phyloP scores from a whole-genome alignment of 2,797 vertebrate species.

The Danio jaintianensis region DNA sequence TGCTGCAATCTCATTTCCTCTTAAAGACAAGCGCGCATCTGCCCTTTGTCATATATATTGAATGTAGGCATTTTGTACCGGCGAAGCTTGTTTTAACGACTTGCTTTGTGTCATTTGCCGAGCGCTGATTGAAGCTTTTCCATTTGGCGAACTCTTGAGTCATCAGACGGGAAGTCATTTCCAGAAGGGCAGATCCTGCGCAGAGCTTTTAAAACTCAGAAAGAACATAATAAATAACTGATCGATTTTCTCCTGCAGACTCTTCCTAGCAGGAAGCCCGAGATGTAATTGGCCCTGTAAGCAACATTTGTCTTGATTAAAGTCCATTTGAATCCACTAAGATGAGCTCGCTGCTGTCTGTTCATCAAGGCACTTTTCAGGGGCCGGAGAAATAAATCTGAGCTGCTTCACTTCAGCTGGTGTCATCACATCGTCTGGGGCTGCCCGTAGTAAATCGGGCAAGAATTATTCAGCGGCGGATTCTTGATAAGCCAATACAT shows the following conservation, averaged over 20 bases:
- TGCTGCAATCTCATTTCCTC: conserved; percentile 24
- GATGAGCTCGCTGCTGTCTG: conserved; percentile 65
- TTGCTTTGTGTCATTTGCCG: conserved; percentile 34
- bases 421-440: conserved; percentile 52
- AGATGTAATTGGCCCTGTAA: conserved; percentile 64
- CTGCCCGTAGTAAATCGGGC: conserved; percentile 11
- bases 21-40: conserved; percentile 2
- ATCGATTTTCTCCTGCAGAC: conserved; percentile 67
- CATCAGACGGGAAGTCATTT: conserved; percentile 67
- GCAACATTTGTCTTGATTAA: conserved; percentile 76
- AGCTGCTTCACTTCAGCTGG: conserved; percentile 43
- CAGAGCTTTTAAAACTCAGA: conserved; percentile 49
- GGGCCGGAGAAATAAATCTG: conserved; percentile 51
- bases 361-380: conserved; percentile 63
- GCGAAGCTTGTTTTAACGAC: conserved; percentile 17
- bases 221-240: conserved; percentile 74
- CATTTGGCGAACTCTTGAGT: conserved; percentile 68
- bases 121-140: conserved; percentile 56
- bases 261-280: conserved; percentile 58
- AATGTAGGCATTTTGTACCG: not conserved
- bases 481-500: conserved; percentile 40
- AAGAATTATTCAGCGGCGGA: conserved; percentile 19
- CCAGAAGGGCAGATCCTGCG: conserved; percentile 63
- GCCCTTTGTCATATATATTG: conserved; percentile 24
- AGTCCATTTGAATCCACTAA: conserved; percentile 67